phyloP scores from a whole-genome alignment of 2,797 vertebrate genomes.

The Poeciliopsis gracilis region DNA sequence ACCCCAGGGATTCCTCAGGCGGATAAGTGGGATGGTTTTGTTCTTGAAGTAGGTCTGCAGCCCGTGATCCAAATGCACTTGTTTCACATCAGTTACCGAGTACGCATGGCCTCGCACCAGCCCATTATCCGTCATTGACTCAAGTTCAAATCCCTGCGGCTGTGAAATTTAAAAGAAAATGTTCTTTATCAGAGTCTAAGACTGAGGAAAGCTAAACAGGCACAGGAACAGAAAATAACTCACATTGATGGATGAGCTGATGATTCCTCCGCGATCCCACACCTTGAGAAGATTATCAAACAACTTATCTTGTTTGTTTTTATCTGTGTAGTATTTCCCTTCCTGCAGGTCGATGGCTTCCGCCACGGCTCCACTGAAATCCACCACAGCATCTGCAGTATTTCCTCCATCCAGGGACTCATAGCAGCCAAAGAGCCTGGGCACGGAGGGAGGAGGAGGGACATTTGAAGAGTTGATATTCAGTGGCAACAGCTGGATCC shows the following conservation, averaged over 20 bases:
- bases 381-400: slow-evolving; percentile 92
- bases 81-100: slow-evolving; percentile 88
- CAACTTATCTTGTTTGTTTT: slow-evolving; percentile 80
- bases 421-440: slow-evolving; percentile 90
- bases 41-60: slow-evolving; percentile 83
- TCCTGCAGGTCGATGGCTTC: slow-evolving; percentile 84
- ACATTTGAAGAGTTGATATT: neutral
- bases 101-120: slow-evolving; percentile 92
- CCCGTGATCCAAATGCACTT: slow-evolving; percentile 84
- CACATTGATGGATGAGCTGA: slow-evolving; percentile 92
- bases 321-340: slow-evolving; percentile 63
- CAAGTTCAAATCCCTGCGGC: slow-evolving; percentile 77
- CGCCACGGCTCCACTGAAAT: slow-evolving; percentile 91
- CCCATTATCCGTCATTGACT: slow-evolving; percentile 80
- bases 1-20: slow-evolving; percentile 97
- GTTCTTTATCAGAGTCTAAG: neutral
- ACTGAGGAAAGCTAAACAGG: neutral
- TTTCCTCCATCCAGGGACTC: slow-evolving; percentile 92
- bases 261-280: slow-evolving; percentile 86
- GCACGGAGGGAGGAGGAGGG: neutral
- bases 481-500: neutral
- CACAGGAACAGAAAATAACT: slow-evolving; percentile 17
- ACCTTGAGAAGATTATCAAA: slow-evolving; percentile 89
- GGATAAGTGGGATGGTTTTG: slow-evolving; percentile 89
- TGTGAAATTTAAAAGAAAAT: slow-evolving; percentile 45